Evolutionary conservation across 2,113 vertebrate genomes (phyloP).

Genomic region (Kryptolebias marmoratus): DNA sequence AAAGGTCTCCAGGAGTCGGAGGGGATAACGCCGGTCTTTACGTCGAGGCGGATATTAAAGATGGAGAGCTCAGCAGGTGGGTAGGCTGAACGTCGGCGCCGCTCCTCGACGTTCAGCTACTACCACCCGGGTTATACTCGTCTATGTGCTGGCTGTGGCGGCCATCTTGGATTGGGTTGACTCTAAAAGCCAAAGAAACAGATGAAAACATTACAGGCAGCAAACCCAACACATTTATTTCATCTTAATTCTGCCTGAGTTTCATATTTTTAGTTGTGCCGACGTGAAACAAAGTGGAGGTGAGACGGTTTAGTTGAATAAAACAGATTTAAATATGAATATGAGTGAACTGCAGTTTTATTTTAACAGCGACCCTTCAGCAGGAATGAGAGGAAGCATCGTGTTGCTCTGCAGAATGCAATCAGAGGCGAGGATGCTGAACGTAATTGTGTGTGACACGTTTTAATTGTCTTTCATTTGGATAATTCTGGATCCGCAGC

Average conservation of each 20-base stretch:
- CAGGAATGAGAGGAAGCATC: slow-evolving; percentile 51
- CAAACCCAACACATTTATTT: no score
- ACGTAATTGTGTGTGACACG: slow-evolving; percentile 74
- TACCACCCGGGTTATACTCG: no score
- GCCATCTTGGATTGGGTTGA: no score
- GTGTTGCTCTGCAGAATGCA: slow-evolving; percentile 66
- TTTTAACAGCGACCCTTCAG: not conserved
- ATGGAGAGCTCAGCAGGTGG: slow-evolving; percentile 21
- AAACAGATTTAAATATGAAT: no score
- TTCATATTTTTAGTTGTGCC: no score
- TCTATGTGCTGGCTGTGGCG: no score
- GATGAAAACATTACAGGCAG: no score
- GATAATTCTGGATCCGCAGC: slow-evolving; percentile 61
- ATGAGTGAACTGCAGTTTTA: no score
- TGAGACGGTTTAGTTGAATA: no score
- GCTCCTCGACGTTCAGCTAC: slow-evolving; percentile 9
- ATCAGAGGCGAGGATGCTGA: slow-evolving; percentile 71
- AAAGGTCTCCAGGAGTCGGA: not conserved
- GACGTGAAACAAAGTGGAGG: no score
- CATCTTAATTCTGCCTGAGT: no score
- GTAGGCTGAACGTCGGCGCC: not conserved
- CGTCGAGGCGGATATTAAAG: slow-evolving; percentile 38
- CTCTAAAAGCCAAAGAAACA: no score
- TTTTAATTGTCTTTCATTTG: slow-evolving; percentile 76
- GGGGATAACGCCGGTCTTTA: slow-evolving; percentile 11